phyloP scores from a whole-genome alignment of 2,113 vertebrate species.

The Gallinago undulata region DNA sequence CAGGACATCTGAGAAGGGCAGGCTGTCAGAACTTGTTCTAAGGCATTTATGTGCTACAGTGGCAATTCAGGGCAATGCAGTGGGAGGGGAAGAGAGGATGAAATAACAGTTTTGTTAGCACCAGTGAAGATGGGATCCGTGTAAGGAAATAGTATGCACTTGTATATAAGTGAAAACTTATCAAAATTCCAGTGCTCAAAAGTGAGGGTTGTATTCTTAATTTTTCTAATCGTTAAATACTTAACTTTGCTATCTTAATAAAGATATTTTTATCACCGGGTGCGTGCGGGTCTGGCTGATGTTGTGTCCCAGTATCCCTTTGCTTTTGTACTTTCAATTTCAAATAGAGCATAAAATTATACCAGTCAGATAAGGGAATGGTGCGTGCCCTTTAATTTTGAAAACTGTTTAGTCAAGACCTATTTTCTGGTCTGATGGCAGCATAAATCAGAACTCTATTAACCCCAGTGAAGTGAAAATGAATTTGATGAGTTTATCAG shows the following conservation, averaged over 20 bases:
- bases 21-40: neutral
- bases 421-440: neutral
- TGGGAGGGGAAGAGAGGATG: neutral
- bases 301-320: neutral
- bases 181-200: neutral
- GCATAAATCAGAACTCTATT: neutral
- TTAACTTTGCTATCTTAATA: neutral
- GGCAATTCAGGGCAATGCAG: neutral
- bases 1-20: neutral
- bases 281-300: neutral
- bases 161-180: neutral
- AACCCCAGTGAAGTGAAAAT: neutral
- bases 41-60: neutral
- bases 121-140: neutral
- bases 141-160: neutral
- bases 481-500: neutral
- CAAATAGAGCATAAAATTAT: neutral
- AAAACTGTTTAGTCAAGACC: accelerated
- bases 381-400: neutral
- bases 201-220: neutral
- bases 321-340: neutral
- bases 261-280: neutral
- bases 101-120: neutral
- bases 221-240: neutral
- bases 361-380: neutral